A percentile compares a stretch with the other conserved stretches of the same genome.
Conservation (phyloP, 2,113 vertebrate species). For the Hyaena hyaena region DNA sequence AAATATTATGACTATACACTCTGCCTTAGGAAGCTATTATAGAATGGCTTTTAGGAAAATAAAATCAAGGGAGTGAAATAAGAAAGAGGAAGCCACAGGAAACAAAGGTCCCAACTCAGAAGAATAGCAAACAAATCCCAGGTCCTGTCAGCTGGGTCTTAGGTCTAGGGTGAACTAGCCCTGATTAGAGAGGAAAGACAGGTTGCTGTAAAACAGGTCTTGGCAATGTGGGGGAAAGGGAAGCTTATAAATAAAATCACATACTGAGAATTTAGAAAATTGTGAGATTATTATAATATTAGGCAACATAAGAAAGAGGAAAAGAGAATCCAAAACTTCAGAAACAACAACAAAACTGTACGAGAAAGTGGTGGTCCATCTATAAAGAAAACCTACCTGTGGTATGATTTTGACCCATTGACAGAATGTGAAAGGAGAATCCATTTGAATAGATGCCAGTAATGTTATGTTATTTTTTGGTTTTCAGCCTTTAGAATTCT, state of each 20-base stretch:
- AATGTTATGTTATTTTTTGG: not conserved
- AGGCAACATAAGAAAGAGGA: not conserved
- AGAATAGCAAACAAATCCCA: not conserved
- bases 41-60: not conserved
- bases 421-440: not conserved
- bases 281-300: not conserved
- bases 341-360: not conserved
- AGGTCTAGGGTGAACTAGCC: not conserved
- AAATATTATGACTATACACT: not conserved
- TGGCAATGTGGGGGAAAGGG: not conserved
- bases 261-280: not conserved
- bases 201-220: not conserved
- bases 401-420: constrained; percentile 2
- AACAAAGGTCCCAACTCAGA: not conserved
- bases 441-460: not conserved
- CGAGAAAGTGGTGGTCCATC: not conserved
- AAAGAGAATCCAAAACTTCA: not conserved
- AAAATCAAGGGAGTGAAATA: not conserved
- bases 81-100: not conserved
- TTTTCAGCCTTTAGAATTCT: constrained; percentile 36
- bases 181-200: not conserved
- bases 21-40: not conserved
- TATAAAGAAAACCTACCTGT: not conserved
- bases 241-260: not conserved
- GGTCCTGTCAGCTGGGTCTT: not conserved